Base-by-base conservation (phyloP, 2,888 invertebrate species). In the Magallana nippona region DNA sequence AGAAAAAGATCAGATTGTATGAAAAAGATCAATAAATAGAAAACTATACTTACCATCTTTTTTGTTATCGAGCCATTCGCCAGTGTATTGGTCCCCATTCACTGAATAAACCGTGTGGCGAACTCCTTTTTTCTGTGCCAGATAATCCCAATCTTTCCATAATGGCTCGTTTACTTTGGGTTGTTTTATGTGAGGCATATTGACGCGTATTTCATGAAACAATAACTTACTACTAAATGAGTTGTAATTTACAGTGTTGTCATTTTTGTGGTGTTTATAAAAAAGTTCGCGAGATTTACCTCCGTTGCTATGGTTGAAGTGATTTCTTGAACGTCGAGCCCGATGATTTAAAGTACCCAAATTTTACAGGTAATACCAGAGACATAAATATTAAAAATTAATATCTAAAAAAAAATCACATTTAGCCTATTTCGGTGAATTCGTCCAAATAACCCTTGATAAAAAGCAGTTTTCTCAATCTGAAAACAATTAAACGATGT, bases 21-120 rank as follows among this genome's bases (percentile, higher is more conserved):
- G 62, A 80, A 13, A 80, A n/a, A 19, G 0, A 55, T n/a, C n/a
- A 22, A n/a, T 19, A 80, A 15, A 58, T n/a, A 0, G 19, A 22
- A n/a, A 11, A 32, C 32, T 27, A 27, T 62, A 84, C 90, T 86
- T 84, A 94, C 94, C 94, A 85, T 94, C 91, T 91, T 94, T 94
- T 84, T 92, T 91, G 87, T 94, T 94, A 82, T 94, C 90, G 15
- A 92, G 86, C 94, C 94, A 94, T 90, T 94, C 94, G 81, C 94
- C 94, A 44, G 94, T 94, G 85, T 93, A 94, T 87, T 94, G 92
- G 88, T 94, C 93, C 11, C 93, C 93, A 87, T 94, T 94, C 1
- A 93, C 93, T 44, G 94, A 94, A 88, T 93, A 94, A 44, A 94
- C 92, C 8, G 94, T 94, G 87, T 94, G 89, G 10, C 93, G 91